A percentile compares a stretch with the other conserved stretches of the same genome.
These are phyloP conservation scores for Heliconius aoede DNA, from an alignment of 2,888 invertebrate genomes.

Conservation along the genomic window DNA sequence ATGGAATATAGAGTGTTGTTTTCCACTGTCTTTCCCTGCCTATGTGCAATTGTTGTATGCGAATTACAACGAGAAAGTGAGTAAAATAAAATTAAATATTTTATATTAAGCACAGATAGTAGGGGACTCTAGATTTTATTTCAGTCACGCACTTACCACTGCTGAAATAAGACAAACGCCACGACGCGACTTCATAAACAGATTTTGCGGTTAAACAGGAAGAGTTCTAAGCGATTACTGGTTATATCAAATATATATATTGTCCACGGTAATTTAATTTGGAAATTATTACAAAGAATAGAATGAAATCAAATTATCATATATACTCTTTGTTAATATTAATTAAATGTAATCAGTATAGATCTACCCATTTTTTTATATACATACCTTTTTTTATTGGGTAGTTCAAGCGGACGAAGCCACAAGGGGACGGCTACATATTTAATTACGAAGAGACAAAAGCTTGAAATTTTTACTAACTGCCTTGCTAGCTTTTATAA, in stretches of 20 bases:
- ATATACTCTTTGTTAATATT: too few relatives aligned
- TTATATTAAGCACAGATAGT: slow-evolving; percentile 14
- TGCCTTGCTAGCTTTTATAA: slow-evolving; percentile 18
- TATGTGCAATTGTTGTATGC: too few relatives aligned
- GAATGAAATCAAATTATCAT: neutral
- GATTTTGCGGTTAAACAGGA: slow-evolving; percentile 58
- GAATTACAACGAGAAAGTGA: neutral
- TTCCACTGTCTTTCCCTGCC: too few relatives aligned
- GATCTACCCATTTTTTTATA: too few relatives aligned
- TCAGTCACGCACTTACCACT: slow-evolving; percentile 70
- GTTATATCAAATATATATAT: slow-evolving; percentile 23
- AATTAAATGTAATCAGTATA: too few relatives aligned
- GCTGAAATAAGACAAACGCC: slow-evolving; percentile 66
- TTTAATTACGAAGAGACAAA: neutral
- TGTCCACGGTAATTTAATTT: neutral
- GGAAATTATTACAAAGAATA: neutral
- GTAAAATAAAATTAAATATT: neutral
- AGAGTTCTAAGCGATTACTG: neutral
- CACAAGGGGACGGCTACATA: too few relatives aligned
- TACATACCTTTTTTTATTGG: too few relatives aligned
- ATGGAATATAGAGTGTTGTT: too few relatives aligned
- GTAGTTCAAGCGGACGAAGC: too few relatives aligned
- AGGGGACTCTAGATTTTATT: slow-evolving; percentile 56
- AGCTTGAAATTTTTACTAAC: neutral
- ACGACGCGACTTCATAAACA: slow-evolving; percentile 60